phyloP scores from a whole-genome alignment of 2,888 invertebrate genomes.

The Philereme transversata region DNA sequence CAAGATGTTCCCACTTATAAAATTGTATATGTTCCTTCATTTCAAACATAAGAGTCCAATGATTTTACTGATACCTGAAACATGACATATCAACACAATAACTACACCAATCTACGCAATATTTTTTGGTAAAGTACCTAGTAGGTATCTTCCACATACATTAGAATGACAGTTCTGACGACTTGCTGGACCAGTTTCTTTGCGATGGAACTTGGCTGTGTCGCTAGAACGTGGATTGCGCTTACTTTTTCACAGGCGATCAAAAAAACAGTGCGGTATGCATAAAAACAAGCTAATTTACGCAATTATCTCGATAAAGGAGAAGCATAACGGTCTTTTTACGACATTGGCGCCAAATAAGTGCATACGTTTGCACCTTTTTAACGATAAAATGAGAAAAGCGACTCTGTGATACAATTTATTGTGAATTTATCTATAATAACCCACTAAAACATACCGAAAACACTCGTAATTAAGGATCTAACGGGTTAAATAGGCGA shows the following conservation, averaged over 20 bases:
- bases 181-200: constrained; percentile 77
- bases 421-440: constrained; percentile 13
- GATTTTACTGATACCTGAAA: constrained; percentile 60
- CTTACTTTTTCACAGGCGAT: constrained; percentile 34
- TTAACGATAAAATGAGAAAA: constrained; percentile 33
- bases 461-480: constrained; percentile 43
- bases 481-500: constrained; percentile 13
- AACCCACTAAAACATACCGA: constrained; percentile 53
- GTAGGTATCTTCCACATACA: constrained; percentile 54
- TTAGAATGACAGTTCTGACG: constrained; percentile 79
- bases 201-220: constrained; percentile 54
- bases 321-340: constrained; percentile 72
- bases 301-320: constrained; percentile 40
- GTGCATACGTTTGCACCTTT: constrained; percentile 78
- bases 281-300: constrained; percentile 39
- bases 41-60: constrained; percentile 58
- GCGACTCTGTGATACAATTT: constrained; percentile 30
- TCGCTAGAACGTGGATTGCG: constrained; percentile 34
- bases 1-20: constrained; percentile 74
- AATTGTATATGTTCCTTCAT: constrained; percentile 70
- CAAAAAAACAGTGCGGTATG: constrained; percentile 32
- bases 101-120: constrained; percentile 33
- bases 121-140: constrained; percentile 37
- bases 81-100: constrained; percentile 23
- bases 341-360: constrained; percentile 82